A percentile compares a stretch with the other conserved stretches of the same genome.
These are phyloP conservation scores for Amia ocellicauda DNA, from an alignment of 2,113 vertebrate genomes.

Conservation along the genomic window DNA sequence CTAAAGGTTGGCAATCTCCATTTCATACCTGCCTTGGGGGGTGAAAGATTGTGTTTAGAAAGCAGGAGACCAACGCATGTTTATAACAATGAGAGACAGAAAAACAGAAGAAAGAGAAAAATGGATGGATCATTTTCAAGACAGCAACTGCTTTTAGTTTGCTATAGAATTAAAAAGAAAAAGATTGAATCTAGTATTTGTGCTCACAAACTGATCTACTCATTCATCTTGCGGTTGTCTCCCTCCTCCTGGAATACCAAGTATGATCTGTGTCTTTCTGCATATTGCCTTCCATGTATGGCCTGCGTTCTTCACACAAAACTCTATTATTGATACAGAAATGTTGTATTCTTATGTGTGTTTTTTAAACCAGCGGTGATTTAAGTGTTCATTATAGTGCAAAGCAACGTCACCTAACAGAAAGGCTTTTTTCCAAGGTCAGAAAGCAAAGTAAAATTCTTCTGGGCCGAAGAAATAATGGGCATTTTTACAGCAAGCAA, in stretches of 20 bases:
- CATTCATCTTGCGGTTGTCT: slow-evolving; percentile 3
- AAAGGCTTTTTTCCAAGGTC: slow-evolving; percentile 10
- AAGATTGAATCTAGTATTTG: slow-evolving; percentile 13
- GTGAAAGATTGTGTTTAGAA: slow-evolving; percentile 12
- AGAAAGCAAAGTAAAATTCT: slow-evolving; percentile 8
- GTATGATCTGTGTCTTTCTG: neutral
- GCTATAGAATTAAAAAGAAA: slow-evolving; percentile 18
- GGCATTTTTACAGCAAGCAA: neutral
- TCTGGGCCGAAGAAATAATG: neutral
- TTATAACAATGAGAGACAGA: slow-evolving; percentile 9
- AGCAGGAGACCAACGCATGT: slow-evolving; percentile 21
- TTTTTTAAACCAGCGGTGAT: slow-evolving; percentile 17
- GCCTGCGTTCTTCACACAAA: slow-evolving; percentile 11
- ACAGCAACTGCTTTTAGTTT: slow-evolving; percentile 11
- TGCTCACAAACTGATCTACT: slow-evolving; percentile 9
- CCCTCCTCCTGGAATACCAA: slow-evolving; percentile 11
- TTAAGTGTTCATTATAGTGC: neutral
- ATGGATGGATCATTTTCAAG: slow-evolving; percentile 9
- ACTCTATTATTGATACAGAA: slow-evolving; percentile 40
- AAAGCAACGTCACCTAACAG: slow-evolving; percentile 9
- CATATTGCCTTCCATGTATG: neutral
- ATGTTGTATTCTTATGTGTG: slow-evolving; percentile 20
- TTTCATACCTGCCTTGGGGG: slow-evolving; percentile 2
- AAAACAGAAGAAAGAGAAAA: neutral
- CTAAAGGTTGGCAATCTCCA: neutral